Conservation (phyloP, 1,140 invertebrate genomes). For the Proales similis region DNA sequence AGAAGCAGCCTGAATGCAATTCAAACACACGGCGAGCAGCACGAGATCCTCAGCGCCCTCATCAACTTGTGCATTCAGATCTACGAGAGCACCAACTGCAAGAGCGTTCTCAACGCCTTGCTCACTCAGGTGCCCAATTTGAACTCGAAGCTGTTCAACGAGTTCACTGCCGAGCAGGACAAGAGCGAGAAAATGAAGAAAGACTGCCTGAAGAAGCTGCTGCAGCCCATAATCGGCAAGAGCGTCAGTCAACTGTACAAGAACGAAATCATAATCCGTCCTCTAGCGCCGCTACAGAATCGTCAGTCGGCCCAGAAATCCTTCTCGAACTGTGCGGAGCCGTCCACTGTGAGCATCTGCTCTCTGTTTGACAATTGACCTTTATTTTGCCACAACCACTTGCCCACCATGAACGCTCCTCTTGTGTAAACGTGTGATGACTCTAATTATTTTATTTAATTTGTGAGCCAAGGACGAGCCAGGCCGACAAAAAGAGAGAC, state of each 20-base stretch:
- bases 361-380: no score
- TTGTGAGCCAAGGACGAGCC: no score
- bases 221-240: conserved; percentile 27
- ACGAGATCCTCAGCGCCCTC: conserved; percentile 18
- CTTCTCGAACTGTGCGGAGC: no score
- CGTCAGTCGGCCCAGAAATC: no score
- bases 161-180: conserved; percentile 11
- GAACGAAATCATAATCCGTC: conserved; percentile 28
- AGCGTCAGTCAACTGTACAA: conserved; percentile 31
- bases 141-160: conserved; percentile 8
- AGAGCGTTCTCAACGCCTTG: conserved; percentile 1
- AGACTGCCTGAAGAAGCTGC: conserved; percentile 31
- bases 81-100: conserved; percentile 23
- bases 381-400: no score
- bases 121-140: conserved; percentile 15
- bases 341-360: no score
- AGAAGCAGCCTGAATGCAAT: conserved; percentile 11
- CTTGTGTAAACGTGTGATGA: no score
- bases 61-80: conserved; percentile 1
- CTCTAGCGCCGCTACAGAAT: not conserved
- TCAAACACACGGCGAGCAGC: conserved; percentile 23
- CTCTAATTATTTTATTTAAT: no score
- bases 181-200: conserved; percentile 22
- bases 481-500: no score
- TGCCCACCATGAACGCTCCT: no score